Conservation (phyloP, 37 sponge, comb jelly and placozoan genomes). For the Spongia lamella region DNA sequence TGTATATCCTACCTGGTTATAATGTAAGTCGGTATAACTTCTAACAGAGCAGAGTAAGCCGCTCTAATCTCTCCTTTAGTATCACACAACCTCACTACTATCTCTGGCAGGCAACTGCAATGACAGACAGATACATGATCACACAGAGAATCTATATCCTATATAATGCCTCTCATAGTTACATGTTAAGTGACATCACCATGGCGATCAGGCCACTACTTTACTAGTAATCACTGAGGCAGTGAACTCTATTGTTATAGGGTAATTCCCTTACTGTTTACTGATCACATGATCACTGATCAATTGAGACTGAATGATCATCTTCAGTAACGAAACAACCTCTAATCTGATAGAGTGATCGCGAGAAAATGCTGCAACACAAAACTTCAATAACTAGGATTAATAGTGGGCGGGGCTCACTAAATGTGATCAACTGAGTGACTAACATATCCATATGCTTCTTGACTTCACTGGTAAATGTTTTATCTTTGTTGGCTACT, state of each 20-base stretch:
- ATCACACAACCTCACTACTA: slow-evolving; percentile 72
- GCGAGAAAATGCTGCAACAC: slow-evolving; percentile 71
- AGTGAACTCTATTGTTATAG: no score
- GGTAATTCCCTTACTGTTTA: slow-evolving; percentile 5
- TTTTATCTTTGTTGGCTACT: slow-evolving; percentile 14
- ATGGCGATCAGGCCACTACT: no score
- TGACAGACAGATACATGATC: no score
- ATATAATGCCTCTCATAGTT: no score
- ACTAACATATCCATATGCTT: slow-evolving; percentile 49
- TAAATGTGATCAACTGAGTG: slow-evolving; percentile 58
- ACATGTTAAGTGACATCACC: no score
- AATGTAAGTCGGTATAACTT: slow-evolving; percentile 69
- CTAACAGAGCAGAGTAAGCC: slow-evolving; percentile 82
- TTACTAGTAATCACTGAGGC: no score
- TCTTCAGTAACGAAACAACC: slow-evolving; percentile 68
- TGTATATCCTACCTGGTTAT: slow-evolving; percentile 78
- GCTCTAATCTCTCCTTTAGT: slow-evolving; percentile 82
- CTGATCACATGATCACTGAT: slow-evolving; percentile 54
- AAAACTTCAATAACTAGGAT: no score
- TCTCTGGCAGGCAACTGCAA: slow-evolving; percentile 72
- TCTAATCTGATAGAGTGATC: slow-evolving; percentile 80
- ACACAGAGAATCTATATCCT: no score
- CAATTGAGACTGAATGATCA: slow-evolving; percentile 52
- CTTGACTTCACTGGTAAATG: slow-evolving; percentile 10
- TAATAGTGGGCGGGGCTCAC: slow-evolving; percentile 29